Evolutionary conservation across 2,797 vertebrate species (phyloP).

Genomic region (Spondyliosoma cantharus): DNA sequence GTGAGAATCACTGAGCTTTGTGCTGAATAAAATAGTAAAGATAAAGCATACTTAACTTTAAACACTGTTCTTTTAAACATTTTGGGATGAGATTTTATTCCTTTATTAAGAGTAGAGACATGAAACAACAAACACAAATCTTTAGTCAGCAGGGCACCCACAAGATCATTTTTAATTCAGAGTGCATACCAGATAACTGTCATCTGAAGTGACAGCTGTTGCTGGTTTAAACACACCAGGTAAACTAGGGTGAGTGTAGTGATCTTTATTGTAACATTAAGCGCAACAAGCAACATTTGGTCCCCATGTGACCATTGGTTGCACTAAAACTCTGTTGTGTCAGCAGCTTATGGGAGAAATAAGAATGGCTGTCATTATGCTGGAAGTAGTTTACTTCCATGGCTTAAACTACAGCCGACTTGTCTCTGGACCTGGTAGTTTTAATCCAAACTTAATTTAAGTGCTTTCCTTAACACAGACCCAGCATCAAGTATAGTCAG

Average conservation of each 20-base stretch:
- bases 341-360: background rate
- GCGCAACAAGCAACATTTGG: background rate
- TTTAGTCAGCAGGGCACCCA: background rate
- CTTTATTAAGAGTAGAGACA: too few relatives aligned
- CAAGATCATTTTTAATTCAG: background rate
- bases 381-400: background rate
- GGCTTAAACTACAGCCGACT: background rate
- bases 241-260: too few relatives aligned
- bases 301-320: background rate
- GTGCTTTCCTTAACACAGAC: background rate
- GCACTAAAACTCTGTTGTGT: background rate
- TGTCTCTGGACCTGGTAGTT: conserved; percentile 9
- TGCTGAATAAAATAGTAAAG: too few relatives aligned
- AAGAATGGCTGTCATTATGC: background rate
- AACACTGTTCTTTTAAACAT: too few relatives aligned
- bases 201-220: background rate
- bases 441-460: conserved; percentile 4
- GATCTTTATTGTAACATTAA: background rate
- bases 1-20: background rate
- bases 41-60: too few relatives aligned
- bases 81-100: too few relatives aligned
- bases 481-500: background rate
- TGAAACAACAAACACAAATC: too few relatives aligned
- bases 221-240: background rate
- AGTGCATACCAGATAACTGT: background rate